Evolutionary conservation across 1,140 invertebrate species (phyloP).

Genomic region (Hirudo medicinalis): DNA sequence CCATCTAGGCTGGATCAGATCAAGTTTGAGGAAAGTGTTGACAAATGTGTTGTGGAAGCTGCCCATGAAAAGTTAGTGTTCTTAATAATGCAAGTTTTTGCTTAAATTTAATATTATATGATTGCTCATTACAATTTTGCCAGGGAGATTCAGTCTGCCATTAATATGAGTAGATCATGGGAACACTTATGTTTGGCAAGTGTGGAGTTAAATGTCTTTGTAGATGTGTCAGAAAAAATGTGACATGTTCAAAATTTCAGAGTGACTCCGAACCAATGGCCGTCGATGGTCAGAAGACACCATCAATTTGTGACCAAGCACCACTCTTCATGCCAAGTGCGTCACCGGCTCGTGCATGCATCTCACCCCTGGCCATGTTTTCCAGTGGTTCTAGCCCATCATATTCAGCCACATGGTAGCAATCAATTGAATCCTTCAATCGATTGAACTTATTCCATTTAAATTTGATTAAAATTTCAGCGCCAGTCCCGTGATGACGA

Average conservation of each 20-base stretch:
- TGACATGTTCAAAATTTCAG: not conserved
- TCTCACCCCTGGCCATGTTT: no score
- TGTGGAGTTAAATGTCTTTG: not conserved
- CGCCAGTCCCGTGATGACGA: no score
- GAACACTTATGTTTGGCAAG: not conserved
- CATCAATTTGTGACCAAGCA: no score
- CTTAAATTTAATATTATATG: not conserved
- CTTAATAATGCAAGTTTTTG: not conserved
- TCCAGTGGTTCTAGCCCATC: no score
- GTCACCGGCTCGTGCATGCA: no score
- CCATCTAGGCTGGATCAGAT: slow-evolving; percentile 23
- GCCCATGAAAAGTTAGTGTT: slow-evolving; percentile 20
- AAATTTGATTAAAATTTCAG: no score
- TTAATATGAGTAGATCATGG: slow-evolving; percentile 1
- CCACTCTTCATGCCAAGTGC: no score
- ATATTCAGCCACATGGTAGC: no score
- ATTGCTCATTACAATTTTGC: not conserved
- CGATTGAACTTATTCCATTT: no score
- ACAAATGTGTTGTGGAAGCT: slow-evolving; percentile 13
- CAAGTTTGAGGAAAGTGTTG: slow-evolving; percentile 21
- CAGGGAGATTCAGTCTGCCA: slow-evolving; percentile 3
- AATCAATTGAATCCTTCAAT: no score
- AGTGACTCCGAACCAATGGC: not conserved
- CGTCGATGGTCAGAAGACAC: not conserved
- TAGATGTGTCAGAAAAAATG: not conserved